Percentiles rank a stretch among this genome's conserved stretches.
phyloP scores from a whole-genome alignment of 2,797 vertebrate genomes.

The Enteromius anoplus region DNA sequence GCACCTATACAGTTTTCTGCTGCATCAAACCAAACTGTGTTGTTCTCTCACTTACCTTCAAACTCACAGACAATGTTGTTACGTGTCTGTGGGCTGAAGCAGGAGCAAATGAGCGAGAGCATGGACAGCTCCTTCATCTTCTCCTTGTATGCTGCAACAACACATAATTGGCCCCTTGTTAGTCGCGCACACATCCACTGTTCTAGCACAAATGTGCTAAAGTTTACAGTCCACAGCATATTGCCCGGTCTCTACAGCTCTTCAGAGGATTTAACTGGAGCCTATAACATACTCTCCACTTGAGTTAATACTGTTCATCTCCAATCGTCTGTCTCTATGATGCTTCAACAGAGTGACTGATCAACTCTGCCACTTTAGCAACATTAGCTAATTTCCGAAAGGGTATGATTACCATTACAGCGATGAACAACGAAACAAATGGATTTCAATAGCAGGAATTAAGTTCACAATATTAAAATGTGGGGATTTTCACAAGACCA shows the following conservation, averaged over 20 bases:
- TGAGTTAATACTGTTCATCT: not conserved
- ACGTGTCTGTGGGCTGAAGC: conserved; percentile 93
- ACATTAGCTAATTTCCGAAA: conserved; percentile 6
- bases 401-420: not conserved
- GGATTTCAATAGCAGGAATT: not conserved
- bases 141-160: conserved; percentile 94
- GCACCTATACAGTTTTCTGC: not conserved
- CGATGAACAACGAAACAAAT: not conserved
- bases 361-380: conserved; percentile 4
- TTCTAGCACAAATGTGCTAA: conserved; percentile 21
- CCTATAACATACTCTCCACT: not conserved
- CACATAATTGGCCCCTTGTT: conserved; percentile 46
- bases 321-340: conserved; percentile 16
- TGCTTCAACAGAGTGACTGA: conserved; percentile 21
- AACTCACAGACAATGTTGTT: conserved; percentile 91
- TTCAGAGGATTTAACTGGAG: not conserved
- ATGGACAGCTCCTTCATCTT: conserved; percentile 99
- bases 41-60: conserved; percentile 80
- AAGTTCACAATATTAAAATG: not conserved
- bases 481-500: not conserved
- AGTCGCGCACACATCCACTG: not conserved
- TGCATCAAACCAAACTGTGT: not conserved
- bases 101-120: conserved; percentile 96
- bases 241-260: not conserved
- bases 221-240: conserved; percentile 29